Conservation (phyloP, 64 coral and sea anemone genomes). For the Catalaphyllia jardinei region DNA sequence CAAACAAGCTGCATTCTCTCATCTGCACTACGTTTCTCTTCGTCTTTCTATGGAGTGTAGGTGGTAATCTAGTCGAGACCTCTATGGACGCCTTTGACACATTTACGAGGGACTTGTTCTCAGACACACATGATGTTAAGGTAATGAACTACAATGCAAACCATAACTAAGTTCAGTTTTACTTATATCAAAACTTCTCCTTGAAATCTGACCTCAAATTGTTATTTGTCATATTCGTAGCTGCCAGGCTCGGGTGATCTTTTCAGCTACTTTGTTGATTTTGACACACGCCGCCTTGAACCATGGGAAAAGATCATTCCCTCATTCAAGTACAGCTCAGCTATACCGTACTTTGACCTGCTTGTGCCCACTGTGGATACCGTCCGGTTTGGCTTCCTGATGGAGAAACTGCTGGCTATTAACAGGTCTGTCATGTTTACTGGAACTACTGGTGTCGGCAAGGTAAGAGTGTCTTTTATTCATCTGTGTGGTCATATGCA, state of each 20-base stretch:
- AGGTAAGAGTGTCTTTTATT: conserved; percentile 36
- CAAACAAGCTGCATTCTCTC: conserved; percentile 82
- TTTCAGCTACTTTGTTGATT: conserved; percentile 96
- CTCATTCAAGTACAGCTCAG: conserved; percentile 84
- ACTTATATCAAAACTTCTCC: no score
- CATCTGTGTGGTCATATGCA: neutral
- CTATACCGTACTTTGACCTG: conserved; percentile 93
- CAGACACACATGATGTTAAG: conserved; percentile 92
- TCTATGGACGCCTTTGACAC: conserved; percentile 90
- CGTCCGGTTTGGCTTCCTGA: conserved; percentile 92
- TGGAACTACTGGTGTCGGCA: conserved; percentile 98
- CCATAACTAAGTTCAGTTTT: no score
- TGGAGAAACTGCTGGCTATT: conserved; percentile 87
- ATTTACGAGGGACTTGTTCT: conserved; percentile 85
- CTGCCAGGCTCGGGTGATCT: conserved; percentile 92
- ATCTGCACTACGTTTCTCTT: conserved; percentile 93
- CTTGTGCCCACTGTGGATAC: conserved; percentile 98
- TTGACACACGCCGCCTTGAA: conserved; percentile 95
- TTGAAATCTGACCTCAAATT: neutral
- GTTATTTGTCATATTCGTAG: conserved; percentile 16
- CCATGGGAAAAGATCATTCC: conserved; percentile 99
- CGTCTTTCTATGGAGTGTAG: conserved; percentile 89
- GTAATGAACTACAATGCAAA: conserved; percentile 19
- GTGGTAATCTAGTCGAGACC: conserved; percentile 87
- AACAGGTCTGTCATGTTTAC: conserved; percentile 96